A percentile compares a stretch with the other conserved stretches of the same genome.
Evolutionary conservation across 2,888 invertebrate genomes (phyloP).

Genomic region (Eupsilia transversa): DNA sequence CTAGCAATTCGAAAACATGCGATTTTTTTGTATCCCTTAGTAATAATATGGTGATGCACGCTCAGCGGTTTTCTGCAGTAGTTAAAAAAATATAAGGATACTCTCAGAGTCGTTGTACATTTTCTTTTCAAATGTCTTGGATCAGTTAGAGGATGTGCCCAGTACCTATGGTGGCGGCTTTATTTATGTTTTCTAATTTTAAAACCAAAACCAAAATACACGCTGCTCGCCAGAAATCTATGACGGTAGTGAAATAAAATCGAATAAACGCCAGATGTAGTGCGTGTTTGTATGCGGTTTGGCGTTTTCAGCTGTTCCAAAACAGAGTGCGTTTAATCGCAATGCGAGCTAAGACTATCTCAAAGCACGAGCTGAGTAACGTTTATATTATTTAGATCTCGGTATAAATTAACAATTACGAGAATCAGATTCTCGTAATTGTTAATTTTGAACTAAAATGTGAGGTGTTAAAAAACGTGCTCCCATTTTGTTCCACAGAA

Average conservation of each 20-base stretch:
- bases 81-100: background rate
- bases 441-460: background rate
- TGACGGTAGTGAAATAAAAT: background rate
- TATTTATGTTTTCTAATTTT: background rate
- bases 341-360: background rate
- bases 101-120: background rate
- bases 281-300: background rate
- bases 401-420: too few relatives aligned
- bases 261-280: background rate
- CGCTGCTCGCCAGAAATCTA: background rate
- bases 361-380: background rate
- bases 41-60: background rate
- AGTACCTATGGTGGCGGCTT: too few relatives aligned
- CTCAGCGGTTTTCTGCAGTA: background rate
- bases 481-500: slow-evolving; percentile 1
- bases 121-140: background rate
- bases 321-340: background rate
- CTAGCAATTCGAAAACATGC: too few relatives aligned
- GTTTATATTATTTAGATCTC: background rate
- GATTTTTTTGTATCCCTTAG: background rate
- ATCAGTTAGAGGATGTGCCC: background rate
- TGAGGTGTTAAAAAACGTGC: slow-evolving; percentile 1
- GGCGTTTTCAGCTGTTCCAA: background rate
- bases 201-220: background rate
- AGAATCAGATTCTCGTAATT: background rate